Conservation (phyloP, 1,140 invertebrate genomes). For the Coboldia fuscipes region DNA sequence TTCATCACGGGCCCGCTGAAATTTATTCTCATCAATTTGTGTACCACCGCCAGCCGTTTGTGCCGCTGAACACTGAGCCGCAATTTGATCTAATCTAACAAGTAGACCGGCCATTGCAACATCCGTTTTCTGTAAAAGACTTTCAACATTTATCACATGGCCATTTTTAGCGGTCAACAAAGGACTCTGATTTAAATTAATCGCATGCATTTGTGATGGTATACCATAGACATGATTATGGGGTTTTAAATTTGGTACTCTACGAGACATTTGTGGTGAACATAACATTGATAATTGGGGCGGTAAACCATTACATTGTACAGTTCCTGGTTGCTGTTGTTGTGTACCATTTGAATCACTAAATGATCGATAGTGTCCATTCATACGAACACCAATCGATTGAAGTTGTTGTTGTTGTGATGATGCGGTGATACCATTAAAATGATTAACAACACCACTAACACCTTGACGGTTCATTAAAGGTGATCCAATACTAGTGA, state of each 20-base stretch:
- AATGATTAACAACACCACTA: background rate
- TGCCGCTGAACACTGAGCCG: slow-evolving; percentile 39
- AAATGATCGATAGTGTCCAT: slow-evolving; percentile 4
- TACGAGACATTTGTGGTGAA: slow-evolving; percentile 27
- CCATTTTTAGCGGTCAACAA: slow-evolving; percentile 20
- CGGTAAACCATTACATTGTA: slow-evolving; percentile 2
- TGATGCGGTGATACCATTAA: background rate
- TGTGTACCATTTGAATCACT: slow-evolving; percentile 5
- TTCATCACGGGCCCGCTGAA: slow-evolving; percentile 48
- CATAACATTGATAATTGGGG: slow-evolving; percentile 12
- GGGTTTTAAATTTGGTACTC: slow-evolving; percentile 9
- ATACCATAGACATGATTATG: slow-evolving; percentile 4
- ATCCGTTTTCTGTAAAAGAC: slow-evolving; percentile 38
- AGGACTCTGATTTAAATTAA: slow-evolving; percentile 10
- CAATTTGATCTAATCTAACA: slow-evolving; percentile 39
- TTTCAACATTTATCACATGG: slow-evolving; percentile 30
- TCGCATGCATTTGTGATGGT: slow-evolving; percentile 1
- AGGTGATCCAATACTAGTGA: slow-evolving; percentile 32
- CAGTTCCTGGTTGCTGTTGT: slow-evolving; percentile 5
- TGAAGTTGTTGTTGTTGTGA: slow-evolving; percentile 1
- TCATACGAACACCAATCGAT: too few relatives aligned
- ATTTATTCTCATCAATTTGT: slow-evolving; percentile 47
- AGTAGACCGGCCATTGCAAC: slow-evolving; percentile 38
- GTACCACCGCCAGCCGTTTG: slow-evolving; percentile 43
- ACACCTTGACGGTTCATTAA: slow-evolving; percentile 18